Percentiles rank a stretch among this genome's conserved stretches.
Conservation (phyloP, 2,113 vertebrate species). For the Puffinus mauretanicus region DNA sequence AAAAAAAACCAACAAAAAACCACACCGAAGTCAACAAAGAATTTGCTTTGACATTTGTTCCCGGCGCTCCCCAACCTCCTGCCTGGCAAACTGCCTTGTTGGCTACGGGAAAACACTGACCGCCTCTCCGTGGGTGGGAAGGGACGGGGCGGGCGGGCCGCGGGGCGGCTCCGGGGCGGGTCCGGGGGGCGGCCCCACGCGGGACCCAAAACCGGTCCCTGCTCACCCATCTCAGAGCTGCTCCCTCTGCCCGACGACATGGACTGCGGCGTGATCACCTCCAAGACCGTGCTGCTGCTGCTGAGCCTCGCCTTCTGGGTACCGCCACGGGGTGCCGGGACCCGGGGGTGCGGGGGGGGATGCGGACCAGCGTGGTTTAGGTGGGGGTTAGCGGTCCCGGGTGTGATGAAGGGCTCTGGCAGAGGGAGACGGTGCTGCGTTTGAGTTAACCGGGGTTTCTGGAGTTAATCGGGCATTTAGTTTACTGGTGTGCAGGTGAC, state of each 20-base stretch:
- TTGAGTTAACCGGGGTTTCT: rapidly evolving
- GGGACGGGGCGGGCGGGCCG: not conserved
- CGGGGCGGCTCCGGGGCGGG: not conserved
- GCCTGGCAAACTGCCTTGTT: not conserved
- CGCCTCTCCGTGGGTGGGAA: not conserved
- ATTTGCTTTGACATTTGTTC: not conserved
- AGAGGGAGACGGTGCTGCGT: not conserved
- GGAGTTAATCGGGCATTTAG: rapidly evolving
- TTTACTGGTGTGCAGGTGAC: rapidly evolving
- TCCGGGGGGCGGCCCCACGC: not conserved
- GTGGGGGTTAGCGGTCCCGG: not conserved
- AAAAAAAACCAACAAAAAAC: not conserved
- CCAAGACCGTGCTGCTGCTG: conserved; percentile 38
- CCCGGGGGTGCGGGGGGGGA: not conserved
- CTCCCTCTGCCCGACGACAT: rapidly evolving
- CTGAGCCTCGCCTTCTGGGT: conserved; percentile 50
- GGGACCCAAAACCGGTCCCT: rapidly evolving
- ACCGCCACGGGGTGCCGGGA: not conserved
- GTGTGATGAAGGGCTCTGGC: not conserved
- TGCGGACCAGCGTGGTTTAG: not conserved
- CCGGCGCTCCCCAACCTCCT: not conserved
- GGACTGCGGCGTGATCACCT: conserved; percentile 50
- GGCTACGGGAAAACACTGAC: not conserved
- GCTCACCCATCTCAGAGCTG: rapidly evolving
- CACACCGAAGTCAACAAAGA: not conserved